A percentile compares a stretch with the other conserved stretches of the same genome.
Evolutionary conservation across 2,888 invertebrate genomes (phyloP).

Genomic region (Macropis europaea): DNA sequence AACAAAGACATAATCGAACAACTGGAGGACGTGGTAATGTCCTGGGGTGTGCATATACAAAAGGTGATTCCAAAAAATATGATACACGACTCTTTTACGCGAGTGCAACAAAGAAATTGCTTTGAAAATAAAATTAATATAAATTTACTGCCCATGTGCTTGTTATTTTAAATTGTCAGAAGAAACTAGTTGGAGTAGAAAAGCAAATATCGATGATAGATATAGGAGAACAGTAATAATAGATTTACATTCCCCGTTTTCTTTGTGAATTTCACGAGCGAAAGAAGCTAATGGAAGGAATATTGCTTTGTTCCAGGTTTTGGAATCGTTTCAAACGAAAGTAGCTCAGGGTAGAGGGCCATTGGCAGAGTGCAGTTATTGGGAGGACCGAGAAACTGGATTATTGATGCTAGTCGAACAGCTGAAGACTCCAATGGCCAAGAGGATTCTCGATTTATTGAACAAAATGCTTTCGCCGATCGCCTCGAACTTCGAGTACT

Average conservation of each 20-base stretch:
- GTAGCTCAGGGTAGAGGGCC: slow-evolving; percentile 88
- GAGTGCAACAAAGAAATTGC: too few relatives aligned
- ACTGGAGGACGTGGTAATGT: slow-evolving; percentile 84
- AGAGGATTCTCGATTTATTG: slow-evolving; percentile 83
- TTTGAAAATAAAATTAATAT: too few relatives aligned
- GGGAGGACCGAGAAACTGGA: slow-evolving; percentile 90
- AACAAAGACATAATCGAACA: slow-evolving; percentile 81
- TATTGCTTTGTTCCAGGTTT: slow-evolving; percentile 49
- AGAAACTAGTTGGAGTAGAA: too few relatives aligned
- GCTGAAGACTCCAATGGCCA: slow-evolving; percentile 86
- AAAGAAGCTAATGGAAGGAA: not conserved
- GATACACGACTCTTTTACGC: too few relatives aligned
- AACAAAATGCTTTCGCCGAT: slow-evolving; percentile 82
- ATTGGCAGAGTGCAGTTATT: slow-evolving; percentile 91
- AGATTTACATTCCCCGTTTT: too few relatives aligned
- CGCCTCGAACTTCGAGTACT: slow-evolving; percentile 83
- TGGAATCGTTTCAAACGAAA: slow-evolving; percentile 73
- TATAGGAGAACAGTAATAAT: too few relatives aligned
- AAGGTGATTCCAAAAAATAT: slow-evolving; percentile 73
- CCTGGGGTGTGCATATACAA: slow-evolving; percentile 86
- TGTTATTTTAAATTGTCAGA: too few relatives aligned
- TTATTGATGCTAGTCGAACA: slow-evolving; percentile 91
- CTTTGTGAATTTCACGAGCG: too few relatives aligned
- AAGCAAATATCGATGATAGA: too few relatives aligned
- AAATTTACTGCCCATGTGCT: too few relatives aligned